These are phyloP conservation scores for Oasisia sp. DNA, from an alignment of 2,888 invertebrate species.

Conservation along the genomic window DNA sequence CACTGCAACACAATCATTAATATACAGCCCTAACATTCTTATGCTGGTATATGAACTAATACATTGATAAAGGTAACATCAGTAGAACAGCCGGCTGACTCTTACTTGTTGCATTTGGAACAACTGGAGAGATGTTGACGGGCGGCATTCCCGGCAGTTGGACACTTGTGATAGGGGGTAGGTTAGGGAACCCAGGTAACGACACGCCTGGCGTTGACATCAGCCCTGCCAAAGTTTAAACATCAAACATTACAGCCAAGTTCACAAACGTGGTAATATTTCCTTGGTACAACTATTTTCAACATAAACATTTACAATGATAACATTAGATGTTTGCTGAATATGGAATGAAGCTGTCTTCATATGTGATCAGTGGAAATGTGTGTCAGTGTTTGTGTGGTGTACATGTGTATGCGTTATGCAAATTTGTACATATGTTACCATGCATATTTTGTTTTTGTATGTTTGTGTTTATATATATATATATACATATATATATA, in stretches of 20 bases:
- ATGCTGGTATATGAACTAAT: neutral
- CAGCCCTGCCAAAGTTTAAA: neutral
- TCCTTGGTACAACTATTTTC: neutral
- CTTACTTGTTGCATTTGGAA: slow-evolving; percentile 19
- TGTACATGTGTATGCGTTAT: too few species aligned
- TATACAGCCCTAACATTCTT: neutral
- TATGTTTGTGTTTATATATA: too few species aligned
- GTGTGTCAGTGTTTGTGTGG: too few species aligned
- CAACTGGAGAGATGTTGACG: slow-evolving; percentile 19
- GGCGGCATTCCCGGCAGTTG: slow-evolving; percentile 26
- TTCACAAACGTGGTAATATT: neutral
- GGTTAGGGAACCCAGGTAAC: neutral
- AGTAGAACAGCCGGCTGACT: neutral
- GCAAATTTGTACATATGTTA: too few species aligned
- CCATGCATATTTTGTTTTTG: too few species aligned
- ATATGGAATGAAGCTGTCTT: too few species aligned
- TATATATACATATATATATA: too few species aligned
- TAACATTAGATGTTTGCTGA: too few species aligned
- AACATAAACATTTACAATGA: neutral
- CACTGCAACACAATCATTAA: too few species aligned
- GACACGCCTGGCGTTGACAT: neutral
- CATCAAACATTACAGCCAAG: neutral
- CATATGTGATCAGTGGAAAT: too few species aligned
- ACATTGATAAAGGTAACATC: neutral
- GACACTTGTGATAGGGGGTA: neutral